Evolutionary conservation across 2,888 invertebrate genomes (phyloP).

Genomic region (Ommatoiulus sabulosus): DNA sequence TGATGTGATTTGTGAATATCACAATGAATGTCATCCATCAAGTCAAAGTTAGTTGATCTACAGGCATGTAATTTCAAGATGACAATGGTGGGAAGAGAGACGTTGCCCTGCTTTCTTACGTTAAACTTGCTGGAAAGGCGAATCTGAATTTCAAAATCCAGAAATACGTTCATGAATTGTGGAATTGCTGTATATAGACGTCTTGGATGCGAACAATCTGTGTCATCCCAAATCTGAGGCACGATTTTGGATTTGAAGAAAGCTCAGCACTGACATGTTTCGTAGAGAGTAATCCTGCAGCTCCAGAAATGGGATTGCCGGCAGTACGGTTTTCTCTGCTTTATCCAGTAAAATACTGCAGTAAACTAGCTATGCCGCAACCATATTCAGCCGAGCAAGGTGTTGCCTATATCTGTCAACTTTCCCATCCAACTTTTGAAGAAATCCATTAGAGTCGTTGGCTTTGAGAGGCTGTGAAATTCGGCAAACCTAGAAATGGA

Average conservation of each 20-base stretch:
- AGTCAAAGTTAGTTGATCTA: not conserved
- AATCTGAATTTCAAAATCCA: not conserved
- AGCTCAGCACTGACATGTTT: not conserved
- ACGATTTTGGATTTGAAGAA: constrained; percentile 17
- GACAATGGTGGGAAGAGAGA: not conserved
- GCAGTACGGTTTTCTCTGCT: not conserved
- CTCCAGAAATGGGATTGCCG: constrained; percentile 10
- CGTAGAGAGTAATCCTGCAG: constrained; percentile 4
- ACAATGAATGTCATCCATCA: not conserved
- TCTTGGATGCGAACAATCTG: not conserved
- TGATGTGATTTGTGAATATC: no score
- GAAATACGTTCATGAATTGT: not conserved
- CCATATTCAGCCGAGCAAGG: not conserved
- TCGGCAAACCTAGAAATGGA: constrained; percentile 22
- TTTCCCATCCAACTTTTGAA: constrained; percentile 11
- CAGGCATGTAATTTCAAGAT: not conserved
- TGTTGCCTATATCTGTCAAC: constrained; percentile 47
- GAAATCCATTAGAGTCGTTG: constrained; percentile 35
- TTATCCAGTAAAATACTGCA: not conserved
- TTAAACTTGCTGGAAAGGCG: not conserved
- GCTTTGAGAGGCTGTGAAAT: constrained; percentile 24
- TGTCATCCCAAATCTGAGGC: not conserved
- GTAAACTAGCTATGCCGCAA: not conserved
- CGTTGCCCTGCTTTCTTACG: not conserved
- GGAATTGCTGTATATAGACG: no score